phyloP scores from a whole-genome alignment of 2,888 invertebrate species.

The Congeria kusceri region DNA sequence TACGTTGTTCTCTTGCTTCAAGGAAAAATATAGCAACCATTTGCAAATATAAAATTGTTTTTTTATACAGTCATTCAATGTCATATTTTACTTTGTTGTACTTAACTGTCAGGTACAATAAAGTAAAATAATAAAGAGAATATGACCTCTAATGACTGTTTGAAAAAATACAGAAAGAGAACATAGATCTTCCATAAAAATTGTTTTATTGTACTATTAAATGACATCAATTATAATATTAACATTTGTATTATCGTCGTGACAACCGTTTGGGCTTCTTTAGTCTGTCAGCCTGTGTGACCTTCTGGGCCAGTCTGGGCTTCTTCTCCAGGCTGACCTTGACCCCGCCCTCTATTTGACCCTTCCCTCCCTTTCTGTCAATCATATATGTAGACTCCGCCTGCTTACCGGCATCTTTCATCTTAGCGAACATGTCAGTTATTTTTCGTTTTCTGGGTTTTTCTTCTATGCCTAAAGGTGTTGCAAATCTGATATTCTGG shows the following conservation, averaged over 20 bases:
- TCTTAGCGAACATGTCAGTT: conserved; percentile 22
- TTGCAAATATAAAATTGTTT: too few species aligned
- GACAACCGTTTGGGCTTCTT: conserved; percentile 23
- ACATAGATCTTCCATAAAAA: too few species aligned
- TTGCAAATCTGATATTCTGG: neutral
- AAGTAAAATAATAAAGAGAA: too few species aligned
- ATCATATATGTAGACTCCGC: neutral
- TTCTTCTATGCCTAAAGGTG: neutral
- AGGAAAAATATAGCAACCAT: too few species aligned
- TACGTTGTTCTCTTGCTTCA: too few species aligned
- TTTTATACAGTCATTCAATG: too few species aligned
- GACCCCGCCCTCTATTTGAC: neutral
- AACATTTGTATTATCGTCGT: conserved; percentile 20
- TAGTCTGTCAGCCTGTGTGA: conserved; percentile 17
- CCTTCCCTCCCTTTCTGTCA: conserved; percentile 6
- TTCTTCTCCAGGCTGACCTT: neutral
- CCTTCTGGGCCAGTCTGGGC: neutral
- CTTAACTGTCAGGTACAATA: too few species aligned
- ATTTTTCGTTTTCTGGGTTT: conserved; percentile 28
- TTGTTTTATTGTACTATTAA: too few species aligned
- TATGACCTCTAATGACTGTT: too few species aligned
- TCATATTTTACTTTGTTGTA: too few species aligned
- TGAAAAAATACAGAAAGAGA: too few species aligned
- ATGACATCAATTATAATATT: too few species aligned
- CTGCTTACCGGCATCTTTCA: conserved; percentile 14